Evolutionary conservation across 1,140 invertebrate genomes (phyloP).

Genomic region (Drosophila sulfurigaster): DNA sequence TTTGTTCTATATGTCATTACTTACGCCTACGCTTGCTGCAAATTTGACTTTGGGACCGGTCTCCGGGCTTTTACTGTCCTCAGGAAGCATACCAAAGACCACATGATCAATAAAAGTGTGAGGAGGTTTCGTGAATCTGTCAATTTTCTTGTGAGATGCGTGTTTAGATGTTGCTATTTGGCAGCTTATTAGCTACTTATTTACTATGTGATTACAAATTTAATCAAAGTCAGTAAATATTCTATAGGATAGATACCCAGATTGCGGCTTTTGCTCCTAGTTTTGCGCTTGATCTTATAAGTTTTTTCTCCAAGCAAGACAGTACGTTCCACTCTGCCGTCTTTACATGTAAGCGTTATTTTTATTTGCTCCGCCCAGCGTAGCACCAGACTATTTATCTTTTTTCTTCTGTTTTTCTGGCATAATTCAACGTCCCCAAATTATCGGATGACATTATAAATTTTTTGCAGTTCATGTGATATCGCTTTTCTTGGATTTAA

Average conservation of each 20-base stretch:
- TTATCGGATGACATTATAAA: background rate
- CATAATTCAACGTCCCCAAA: no score
- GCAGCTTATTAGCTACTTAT: no score
- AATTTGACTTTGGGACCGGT: conserved; percentile 69
- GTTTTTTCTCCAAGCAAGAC: no score
- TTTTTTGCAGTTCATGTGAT: conserved; percentile 26
- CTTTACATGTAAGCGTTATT: conserved; percentile 4
- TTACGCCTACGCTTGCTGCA: conserved; percentile 75
- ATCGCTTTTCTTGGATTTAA: conserved; percentile 89
- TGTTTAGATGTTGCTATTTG: no score
- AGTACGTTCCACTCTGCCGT: no score
- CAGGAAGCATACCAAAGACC: conserved; percentile 69
- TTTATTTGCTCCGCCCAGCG: conserved; percentile 70
- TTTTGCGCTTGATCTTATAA: no score
- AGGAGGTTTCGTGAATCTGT: conserved; percentile 76
- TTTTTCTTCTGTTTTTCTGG: conserved; percentile 91
- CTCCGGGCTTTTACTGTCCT: conserved; percentile 64
- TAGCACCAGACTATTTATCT: conserved; percentile 74
- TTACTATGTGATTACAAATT: no score
- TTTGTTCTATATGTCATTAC: conserved; percentile 20
- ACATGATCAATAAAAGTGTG: conserved; percentile 75
- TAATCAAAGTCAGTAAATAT: no score
- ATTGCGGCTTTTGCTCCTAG: no score
- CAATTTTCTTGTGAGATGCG: no score
- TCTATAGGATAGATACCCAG: no score